A percentile compares a stretch with the other conserved stretches of the same genome.
Evolutionary conservation across 2,113 vertebrate genomes (phyloP).

Genomic region (Dendropsophus ebraccatus): DNA sequence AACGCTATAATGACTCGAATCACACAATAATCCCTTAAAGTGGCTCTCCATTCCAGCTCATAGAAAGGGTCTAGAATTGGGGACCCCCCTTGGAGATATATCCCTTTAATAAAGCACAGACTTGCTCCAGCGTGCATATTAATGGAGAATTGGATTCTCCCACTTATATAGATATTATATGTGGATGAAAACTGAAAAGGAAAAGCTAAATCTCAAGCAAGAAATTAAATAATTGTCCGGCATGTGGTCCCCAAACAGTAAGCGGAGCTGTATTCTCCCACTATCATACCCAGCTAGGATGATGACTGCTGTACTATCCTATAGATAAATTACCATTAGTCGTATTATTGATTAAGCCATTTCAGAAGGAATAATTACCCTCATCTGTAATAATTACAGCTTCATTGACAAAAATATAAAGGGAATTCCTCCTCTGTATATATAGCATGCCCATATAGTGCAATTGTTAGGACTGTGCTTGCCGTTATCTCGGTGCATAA

Average conservation of each 20-base stretch:
- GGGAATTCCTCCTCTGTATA: not conserved
- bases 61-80: too few species aligned
- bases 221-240: not conserved
- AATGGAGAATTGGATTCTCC: not conserved
- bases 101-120: not conserved
- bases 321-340: not conserved
- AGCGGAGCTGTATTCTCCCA: not conserved
- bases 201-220: not conserved
- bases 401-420: slow-evolving; percentile 1
- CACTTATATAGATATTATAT: not conserved
- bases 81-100: too few species aligned
- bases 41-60: too few species aligned
- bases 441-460: not conserved
- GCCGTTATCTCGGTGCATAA: too few species aligned
- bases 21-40: too few species aligned
- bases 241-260: not conserved
- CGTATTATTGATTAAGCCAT: slow-evolving; percentile 3
- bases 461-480: not conserved
- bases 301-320: not conserved
- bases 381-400: slow-evolving; percentile 16
- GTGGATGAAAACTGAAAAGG: not conserved
- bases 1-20: too few species aligned
- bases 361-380: not conserved
- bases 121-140: not conserved
- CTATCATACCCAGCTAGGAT: not conserved